Conservation (phyloP, 2,113 vertebrate species). For the Pedetes capensis region DNA sequence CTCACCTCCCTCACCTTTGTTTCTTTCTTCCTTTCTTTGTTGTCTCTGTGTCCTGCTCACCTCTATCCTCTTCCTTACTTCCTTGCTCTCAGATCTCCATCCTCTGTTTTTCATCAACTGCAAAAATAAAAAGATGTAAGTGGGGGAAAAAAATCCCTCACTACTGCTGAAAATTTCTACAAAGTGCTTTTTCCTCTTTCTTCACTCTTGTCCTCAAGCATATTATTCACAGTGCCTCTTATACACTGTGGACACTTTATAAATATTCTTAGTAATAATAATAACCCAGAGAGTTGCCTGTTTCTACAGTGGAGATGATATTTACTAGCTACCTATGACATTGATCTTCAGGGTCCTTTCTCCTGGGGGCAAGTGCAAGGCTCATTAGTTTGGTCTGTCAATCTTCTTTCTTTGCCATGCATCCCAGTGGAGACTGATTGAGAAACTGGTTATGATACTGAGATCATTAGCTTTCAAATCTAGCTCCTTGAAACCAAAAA, state of each 20-base stretch:
- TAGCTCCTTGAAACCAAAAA: slow-evolving; percentile 58
- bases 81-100: neutral
- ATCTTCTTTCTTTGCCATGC: slow-evolving; percentile 34
- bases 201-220: neutral
- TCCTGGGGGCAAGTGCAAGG: slow-evolving; percentile 5
- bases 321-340: slow-evolving; percentile 50
- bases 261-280: slow-evolving; percentile 51
- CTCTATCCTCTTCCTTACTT: neutral
- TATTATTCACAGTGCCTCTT: neutral
- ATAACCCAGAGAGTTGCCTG: slow-evolving; percentile 14
- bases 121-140: neutral
- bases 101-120: neutral
- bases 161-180: neutral
- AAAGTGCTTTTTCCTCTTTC: neutral
- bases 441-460: slow-evolving; percentile 22
- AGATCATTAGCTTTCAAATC: slow-evolving; percentile 68
- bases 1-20: neutral
- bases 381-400: slow-evolving; percentile 64
- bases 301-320: neutral
- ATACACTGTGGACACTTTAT: neutral
- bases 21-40: slow-evolving; percentile 21
- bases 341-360: slow-evolving; percentile 29
- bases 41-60: neutral
- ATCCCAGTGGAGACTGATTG: slow-evolving; percentile 42
- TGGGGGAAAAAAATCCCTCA: neutral